A percentile compares a stretch with the other conserved stretches of the same genome.
Evolutionary conservation across 2,888 invertebrate genomes (phyloP).

Genomic region (Ectropis crepuscularia): DNA sequence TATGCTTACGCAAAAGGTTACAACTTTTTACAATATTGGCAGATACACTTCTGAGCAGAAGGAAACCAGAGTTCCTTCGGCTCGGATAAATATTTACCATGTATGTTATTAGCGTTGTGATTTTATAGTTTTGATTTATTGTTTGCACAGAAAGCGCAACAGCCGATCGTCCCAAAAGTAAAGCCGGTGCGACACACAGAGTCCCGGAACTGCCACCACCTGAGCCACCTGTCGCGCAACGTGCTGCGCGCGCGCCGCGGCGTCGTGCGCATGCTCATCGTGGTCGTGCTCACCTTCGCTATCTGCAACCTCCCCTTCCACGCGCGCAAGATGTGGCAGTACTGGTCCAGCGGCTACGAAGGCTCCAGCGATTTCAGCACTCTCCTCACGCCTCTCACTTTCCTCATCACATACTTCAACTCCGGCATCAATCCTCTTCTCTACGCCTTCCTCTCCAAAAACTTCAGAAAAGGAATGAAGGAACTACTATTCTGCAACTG

Average conservation of each 20-base stretch:
- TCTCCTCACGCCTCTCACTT: constrained; percentile 92
- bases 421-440: constrained; percentile 95
- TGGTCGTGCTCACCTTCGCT: constrained; percentile 95
- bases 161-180: constrained; percentile 57
- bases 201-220: constrained; percentile 84
- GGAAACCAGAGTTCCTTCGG: no score
- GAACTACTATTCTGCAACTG: constrained; percentile 89
- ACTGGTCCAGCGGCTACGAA: constrained; percentile 89
- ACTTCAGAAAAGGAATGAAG: constrained; percentile 93
- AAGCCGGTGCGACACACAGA: constrained; percentile 70
- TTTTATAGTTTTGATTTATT: constrained; percentile 1
- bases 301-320: constrained; percentile 96
- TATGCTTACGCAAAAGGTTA: no score
- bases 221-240: constrained; percentile 89
- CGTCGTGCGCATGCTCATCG: constrained; percentile 95
- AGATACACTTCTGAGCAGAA: no score
- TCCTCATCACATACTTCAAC: constrained; percentile 94
- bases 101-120: neutral
- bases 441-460: constrained; percentile 93
- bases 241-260: constrained; percentile 92
- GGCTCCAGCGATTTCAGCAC: constrained; percentile 91
- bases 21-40: no score
- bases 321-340: constrained; percentile 94
- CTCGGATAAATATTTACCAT: neutral
- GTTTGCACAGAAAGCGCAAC: constrained; percentile 47